Percentiles rank a stretch among this genome's conserved stretches.
Conservation (phyloP, 2,888 invertebrate species). For the Odontocolon sp. region DNA sequence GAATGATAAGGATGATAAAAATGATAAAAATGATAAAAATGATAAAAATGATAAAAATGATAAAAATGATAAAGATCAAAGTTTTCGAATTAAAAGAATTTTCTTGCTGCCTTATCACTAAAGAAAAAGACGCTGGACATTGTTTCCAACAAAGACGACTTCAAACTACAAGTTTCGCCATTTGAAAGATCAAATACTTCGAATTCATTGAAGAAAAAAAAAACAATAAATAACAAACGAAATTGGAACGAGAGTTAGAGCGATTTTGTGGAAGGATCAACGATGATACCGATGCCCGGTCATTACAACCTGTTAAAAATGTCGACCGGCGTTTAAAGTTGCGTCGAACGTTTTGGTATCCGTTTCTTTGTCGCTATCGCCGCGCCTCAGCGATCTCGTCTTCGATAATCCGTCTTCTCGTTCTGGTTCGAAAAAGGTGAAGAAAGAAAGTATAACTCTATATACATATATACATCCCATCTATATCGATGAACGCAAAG, state of each 20-base stretch:
- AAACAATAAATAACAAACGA: not conserved
- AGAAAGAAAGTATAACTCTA: constrained; percentile 8
- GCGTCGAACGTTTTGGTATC: constrained; percentile 26
- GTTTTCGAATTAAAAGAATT: too few relatives aligned
- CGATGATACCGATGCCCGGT: constrained; percentile 37
- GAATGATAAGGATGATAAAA: too few relatives aligned
- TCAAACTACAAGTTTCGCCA: too few relatives aligned
- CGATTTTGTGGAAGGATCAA: constrained; percentile 24
- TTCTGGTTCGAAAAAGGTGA: not conserved
- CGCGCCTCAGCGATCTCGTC: constrained; percentile 36
- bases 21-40: too few relatives aligned
- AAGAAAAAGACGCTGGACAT: too few relatives aligned
- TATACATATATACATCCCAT: not conserved
- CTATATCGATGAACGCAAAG: too few relatives aligned
- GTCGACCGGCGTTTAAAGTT: constrained; percentile 14
- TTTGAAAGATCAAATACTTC: too few relatives aligned
- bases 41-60: too few relatives aligned
- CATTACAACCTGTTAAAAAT: constrained; percentile 14
- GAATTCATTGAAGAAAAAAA: not conserved
- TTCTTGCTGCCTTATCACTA: too few relatives aligned
- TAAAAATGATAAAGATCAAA: too few relatives aligned
- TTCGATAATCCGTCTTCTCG: constrained; percentile 19
- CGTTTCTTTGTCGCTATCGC: constrained; percentile 42
- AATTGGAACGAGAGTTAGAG: not conserved
- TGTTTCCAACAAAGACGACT: too few relatives aligned